phyloP scores from a whole-genome alignment of 2,113 vertebrate genomes.

The Sapajus apella region DNA sequence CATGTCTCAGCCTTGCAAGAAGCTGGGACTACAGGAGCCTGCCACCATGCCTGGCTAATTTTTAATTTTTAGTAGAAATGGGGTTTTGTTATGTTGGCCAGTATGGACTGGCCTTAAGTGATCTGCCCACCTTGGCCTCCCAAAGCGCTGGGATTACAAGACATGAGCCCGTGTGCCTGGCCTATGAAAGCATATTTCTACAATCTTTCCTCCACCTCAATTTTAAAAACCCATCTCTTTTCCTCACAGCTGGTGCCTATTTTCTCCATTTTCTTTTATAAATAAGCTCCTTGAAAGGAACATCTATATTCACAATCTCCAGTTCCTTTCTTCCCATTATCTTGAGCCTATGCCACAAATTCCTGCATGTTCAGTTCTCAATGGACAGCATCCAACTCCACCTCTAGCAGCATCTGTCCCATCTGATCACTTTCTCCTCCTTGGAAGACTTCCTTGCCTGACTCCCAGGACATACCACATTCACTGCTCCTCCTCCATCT shows the following conservation, averaged over 20 bases:
- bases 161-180: no score
- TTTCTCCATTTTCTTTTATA: not conserved
- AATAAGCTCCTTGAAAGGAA: not conserved
- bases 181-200: constrained; percentile 5
- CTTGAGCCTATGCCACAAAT: not conserved
- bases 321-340: not conserved
- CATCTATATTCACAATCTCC: not conserved
- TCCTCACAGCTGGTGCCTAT: not conserved
- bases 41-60: no score
- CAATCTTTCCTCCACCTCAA: not conserved
- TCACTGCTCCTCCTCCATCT: not conserved
- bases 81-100: no score
- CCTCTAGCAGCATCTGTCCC: not conserved
- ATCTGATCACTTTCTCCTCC: not conserved
- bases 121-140: no score
- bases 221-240: not conserved
- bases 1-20: no score
- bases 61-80: no score
- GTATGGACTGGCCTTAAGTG: no score
- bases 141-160: no score
- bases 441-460: not conserved
- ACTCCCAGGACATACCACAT: not conserved
- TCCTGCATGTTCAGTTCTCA: not conserved
- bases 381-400: not conserved
- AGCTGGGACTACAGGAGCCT: no score